Conservation (phyloP, 2,888 invertebrate genomes). For the Antheraea assamensis region DNA sequence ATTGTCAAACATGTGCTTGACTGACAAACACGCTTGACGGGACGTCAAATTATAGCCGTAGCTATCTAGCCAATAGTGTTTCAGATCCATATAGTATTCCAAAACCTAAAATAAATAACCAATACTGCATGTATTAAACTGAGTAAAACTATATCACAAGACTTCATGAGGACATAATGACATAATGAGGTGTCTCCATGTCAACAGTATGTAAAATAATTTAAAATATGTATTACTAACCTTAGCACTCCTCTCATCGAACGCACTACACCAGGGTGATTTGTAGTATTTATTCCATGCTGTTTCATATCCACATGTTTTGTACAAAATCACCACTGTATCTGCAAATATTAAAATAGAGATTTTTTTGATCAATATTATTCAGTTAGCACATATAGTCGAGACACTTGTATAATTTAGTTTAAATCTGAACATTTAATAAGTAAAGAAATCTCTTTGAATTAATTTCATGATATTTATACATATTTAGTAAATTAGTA, state of each 20-base stretch:
- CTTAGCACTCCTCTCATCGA: slow-evolving; percentile 83
- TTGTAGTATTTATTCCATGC: slow-evolving; percentile 85
- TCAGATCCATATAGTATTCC: slow-evolving; percentile 89
- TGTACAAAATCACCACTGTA: slow-evolving; percentile 85
- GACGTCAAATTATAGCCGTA: slow-evolving; percentile 89
- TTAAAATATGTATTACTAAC: slow-evolving; percentile 50
- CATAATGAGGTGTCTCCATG: no score
- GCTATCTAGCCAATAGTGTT: slow-evolving; percentile 92
- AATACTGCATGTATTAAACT: neutral
- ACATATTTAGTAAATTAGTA: no score
- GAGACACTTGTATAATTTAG: no score
- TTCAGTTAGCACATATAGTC: no score
- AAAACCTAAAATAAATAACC: slow-evolving; percentile 75
- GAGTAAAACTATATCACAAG: neutral
- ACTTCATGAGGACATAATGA: no score
- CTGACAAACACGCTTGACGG: slow-evolving; percentile 88
- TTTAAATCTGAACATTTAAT: no score
- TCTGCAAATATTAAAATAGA: slow-evolving; percentile 57
- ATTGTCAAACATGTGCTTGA: slow-evolving; percentile 86
- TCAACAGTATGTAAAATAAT: no score
- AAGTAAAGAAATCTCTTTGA: no score
- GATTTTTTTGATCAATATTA: neutral
- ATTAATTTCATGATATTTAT: no score
- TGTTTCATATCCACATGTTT: slow-evolving; percentile 90
- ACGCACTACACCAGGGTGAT: slow-evolving; percentile 91